phyloP scores from a whole-genome alignment of 2,888 invertebrate species.

The Ormia ochracea region DNA sequence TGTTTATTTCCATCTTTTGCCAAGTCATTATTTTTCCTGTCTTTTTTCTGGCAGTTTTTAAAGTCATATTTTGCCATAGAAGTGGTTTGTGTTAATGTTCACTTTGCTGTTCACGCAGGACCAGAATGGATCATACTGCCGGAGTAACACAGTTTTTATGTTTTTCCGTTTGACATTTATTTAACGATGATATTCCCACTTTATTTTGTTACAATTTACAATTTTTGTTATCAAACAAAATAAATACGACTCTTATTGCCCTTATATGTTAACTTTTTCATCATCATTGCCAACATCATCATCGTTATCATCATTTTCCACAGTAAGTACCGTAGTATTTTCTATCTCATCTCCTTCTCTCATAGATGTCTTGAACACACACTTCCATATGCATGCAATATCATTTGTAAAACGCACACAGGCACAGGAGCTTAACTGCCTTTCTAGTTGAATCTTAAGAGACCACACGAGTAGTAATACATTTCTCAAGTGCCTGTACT shows the following conservation, averaged over 20 bases:
- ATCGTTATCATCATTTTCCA: not conserved
- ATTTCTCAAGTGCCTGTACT: not conserved
- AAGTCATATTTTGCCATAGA: not conserved
- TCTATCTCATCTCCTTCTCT: not conserved
- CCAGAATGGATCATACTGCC: conserved; percentile 13
- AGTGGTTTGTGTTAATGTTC: not conserved
- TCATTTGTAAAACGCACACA: not conserved
- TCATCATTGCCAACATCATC: not conserved
- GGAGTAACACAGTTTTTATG: conserved; percentile 32
- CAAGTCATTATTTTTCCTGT: not conserved
- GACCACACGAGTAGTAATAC: not conserved
- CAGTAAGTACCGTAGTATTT: not conserved
- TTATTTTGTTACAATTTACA: not conserved
- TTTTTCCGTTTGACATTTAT: conserved; percentile 55
- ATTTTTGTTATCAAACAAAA: conserved; percentile 18
- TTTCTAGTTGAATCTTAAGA: not conserved
- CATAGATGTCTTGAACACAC: not conserved
- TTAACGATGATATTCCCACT: conserved; percentile 34
- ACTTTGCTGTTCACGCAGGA: conserved; percentile 23
- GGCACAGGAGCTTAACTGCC: not conserved
- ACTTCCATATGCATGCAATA: not conserved
- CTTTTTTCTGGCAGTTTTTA: not conserved
- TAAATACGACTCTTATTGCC: conserved; percentile 43
- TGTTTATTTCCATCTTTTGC: not conserved
- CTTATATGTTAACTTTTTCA: conserved; percentile 12